Base-by-base conservation (phyloP, 2,113 vertebrate genomes). In the Phyllostomus discolor region DNA sequence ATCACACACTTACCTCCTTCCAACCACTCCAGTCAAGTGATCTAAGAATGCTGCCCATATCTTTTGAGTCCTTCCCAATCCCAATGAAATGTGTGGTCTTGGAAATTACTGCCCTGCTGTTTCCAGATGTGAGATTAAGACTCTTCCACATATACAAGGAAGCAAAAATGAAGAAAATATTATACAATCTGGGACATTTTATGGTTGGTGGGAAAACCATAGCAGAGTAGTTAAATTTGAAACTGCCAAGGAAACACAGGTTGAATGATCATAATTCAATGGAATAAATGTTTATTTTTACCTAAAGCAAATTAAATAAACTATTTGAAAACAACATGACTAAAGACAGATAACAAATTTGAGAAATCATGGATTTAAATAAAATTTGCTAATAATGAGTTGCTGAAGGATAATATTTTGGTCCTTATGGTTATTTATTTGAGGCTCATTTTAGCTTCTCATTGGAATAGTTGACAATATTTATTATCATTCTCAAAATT, bases 221-320 rank as follows among this genome's bases (percentile, higher is more conserved):
- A 86, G 82, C 78, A 91, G 11, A 73, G 79, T 66, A 93, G 82
- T 97, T 94, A 97, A 96, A 91, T 91, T 79, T 86, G 89, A 62
- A 95, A 91, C 54, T 87, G n/a, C 31, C 89, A 83, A 88, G 95
- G 54, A 73, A 93, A 79, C 85, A 96, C 54, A 94, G 91, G 85
- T 92, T 96, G 76, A 94, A 92, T 89, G 88, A 92, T 93, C 78
- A 95, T 89, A 94, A 90, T 52, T 79, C 28, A 64, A 94, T 95
- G 20, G n/a, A 95, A 91, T 80, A 92, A 95, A 75, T 76, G 82
- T 79, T 96, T 96, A 94, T 91, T 95, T 96, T 73, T 79, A 83
- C 64, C 93, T 92, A 95, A 92, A 93, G 73, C 38, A 83, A 96
- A 89, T 80, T 86, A 62, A 94, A 89, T 86, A 83, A 96, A 94